Evolutionary conservation across 2,113 vertebrate species (phyloP).

Genomic region (Eclectus roratus): DNA sequence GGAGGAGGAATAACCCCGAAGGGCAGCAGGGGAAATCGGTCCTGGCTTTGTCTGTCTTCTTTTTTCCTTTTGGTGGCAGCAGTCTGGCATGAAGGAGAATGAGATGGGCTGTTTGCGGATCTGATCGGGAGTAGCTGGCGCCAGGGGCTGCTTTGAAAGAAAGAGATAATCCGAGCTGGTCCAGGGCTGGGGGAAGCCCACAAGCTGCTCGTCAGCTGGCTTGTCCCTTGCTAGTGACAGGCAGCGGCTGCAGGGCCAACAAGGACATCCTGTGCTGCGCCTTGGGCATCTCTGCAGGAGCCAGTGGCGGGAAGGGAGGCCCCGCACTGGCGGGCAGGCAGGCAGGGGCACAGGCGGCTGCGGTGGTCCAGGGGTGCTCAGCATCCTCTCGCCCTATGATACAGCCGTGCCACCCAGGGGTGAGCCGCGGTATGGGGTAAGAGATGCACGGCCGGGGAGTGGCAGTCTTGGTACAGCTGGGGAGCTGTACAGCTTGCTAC

Average conservation of each 20-base stretch:
- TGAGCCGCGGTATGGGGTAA: neutral
- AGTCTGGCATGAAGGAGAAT: neutral
- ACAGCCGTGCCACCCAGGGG: neutral
- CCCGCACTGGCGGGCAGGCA: fast-evolving
- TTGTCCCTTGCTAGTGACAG: neutral
- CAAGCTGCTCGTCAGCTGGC: neutral
- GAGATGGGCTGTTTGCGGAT: neutral
- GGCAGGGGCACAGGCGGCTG: neutral
- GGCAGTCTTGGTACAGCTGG: fast-evolving
- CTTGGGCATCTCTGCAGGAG: neutral
- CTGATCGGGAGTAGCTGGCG: neutral
- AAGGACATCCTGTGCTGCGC: neutral
- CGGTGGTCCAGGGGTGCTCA: neutral
- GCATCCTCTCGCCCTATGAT: neutral
- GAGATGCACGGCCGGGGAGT: fast-evolving
- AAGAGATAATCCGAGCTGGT: neutral
- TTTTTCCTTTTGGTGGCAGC: neutral
- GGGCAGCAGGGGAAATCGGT: neutral
- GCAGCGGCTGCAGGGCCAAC: neutral
- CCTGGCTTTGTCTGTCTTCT: neutral
- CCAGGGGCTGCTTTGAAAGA: neutral
- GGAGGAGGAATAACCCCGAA: neutral
- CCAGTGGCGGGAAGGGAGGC: neutral
- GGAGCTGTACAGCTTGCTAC: neutral
- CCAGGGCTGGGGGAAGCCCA: neutral